phyloP scores from a whole-genome alignment of 2,888 invertebrate species.

The Sicus ferrugineus region DNA sequence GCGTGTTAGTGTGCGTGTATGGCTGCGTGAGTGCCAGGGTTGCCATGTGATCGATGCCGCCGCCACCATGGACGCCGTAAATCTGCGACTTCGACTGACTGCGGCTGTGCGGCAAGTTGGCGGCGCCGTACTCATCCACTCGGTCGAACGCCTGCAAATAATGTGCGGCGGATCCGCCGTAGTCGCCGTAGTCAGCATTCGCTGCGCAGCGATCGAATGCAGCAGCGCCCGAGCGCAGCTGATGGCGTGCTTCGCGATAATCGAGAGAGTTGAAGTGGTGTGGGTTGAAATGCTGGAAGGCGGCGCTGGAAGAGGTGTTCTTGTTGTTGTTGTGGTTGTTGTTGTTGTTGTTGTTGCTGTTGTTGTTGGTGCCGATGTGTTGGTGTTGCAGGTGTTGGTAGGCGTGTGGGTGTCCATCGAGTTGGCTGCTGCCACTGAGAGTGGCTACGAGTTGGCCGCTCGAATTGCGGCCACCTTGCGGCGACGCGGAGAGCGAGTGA shows the following conservation, averaged over 20 bases:
- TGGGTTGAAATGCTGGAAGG: slow-evolving; percentile 40
- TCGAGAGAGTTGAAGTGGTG: slow-evolving; percentile 56
- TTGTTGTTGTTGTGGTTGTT: neutral
- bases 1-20: slow-evolving; percentile 18
- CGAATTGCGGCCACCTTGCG: too few species aligned
- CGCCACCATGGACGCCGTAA: slow-evolving; percentile 53
- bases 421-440: slow-evolving; percentile 8
- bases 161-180: slow-evolving; percentile 46
- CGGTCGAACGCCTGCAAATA: slow-evolving; percentile 61
- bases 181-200: neutral
- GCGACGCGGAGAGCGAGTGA: neutral
- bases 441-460: slow-evolving; percentile 34
- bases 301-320: slow-evolving; percentile 33
- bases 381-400: slow-evolving; percentile 46
- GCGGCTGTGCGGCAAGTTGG: slow-evolving; percentile 55
- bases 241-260: slow-evolving; percentile 44
- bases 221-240: slow-evolving; percentile 48
- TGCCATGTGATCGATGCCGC: slow-evolving; percentile 43
- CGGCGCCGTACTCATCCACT: slow-evolving; percentile 59
- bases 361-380: slow-evolving; percentile 46
- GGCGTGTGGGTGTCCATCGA: too few species aligned
- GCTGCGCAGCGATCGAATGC: slow-evolving; percentile 46
- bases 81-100: slow-evolving; percentile 61
- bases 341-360: neutral
- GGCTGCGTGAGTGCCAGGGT: slow-evolving; percentile 33